A percentile compares a stretch with the other conserved stretches of the same genome.
These are phyloP conservation scores for Rhinoderma darwinii DNA, from an alignment of 2,113 vertebrate species.

Conservation along the genomic window DNA sequence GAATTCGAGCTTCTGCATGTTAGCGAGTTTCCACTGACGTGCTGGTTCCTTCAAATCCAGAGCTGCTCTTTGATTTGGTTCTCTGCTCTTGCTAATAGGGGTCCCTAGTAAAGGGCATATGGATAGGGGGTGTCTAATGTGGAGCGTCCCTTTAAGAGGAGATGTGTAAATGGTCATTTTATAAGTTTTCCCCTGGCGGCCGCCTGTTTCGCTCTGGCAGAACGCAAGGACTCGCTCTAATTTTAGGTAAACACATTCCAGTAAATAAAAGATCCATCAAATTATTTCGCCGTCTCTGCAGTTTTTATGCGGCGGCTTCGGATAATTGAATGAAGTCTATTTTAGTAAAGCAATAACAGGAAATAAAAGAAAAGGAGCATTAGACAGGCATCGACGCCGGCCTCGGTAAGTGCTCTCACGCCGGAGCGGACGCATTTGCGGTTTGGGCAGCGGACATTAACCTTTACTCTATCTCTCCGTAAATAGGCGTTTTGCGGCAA, in stretches of 20 bases:
- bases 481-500: conserved; percentile 25
- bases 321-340: conserved; percentile 41
- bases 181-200: too few relatives aligned
- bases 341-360: conserved; percentile 30
- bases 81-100: too few relatives aligned
- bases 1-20: too few relatives aligned
- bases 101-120: too few relatives aligned
- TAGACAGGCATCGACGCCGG: neutral
- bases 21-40: too few relatives aligned
- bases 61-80: too few relatives aligned
- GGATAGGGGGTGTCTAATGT: too few relatives aligned
- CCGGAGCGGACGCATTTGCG: conserved; percentile 20
- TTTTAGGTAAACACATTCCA: neutral
- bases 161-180: too few relatives aligned
- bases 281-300: neutral
- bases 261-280: neutral
- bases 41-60: too few relatives aligned
- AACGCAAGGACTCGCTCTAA: neutral
- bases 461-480: neutral
- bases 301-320: neutral
- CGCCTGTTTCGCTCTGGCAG: too few relatives aligned
- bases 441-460: conserved; percentile 31
- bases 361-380: conserved; percentile 16
- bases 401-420: conserved; percentile 2
- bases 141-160: too few relatives aligned